Evolutionary conservation across 2,113 vertebrate genomes (phyloP), one percentile per base, ranked within the genome.

Genomic region (Chaetodon trifascialis): DNA sequence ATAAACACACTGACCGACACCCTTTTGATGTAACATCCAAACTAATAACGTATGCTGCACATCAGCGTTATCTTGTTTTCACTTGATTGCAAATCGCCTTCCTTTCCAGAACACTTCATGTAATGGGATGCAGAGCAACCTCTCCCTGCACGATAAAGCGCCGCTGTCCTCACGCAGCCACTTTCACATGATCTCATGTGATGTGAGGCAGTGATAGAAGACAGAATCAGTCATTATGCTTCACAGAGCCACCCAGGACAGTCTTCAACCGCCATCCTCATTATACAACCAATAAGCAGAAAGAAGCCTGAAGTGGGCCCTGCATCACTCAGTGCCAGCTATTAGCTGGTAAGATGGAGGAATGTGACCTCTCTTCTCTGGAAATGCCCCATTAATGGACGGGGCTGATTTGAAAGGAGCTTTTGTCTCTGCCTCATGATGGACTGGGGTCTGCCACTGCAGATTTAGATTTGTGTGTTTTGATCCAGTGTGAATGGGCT

Each of bases 331-430:
- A 42, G 73, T 75, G 83, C 85, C 86, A 83, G 86, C 75, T 64
- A 71, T 90, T 71, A 88, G 80, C 84, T 49, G 65, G 5, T 52
- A 64, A 66, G 82, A 85, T 65, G 75, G 40, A 89, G 79, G 90
- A 91, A 89, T 93, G 84, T 87, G 91, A 92, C 92, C 92, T 80
- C 79, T 62, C 73, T 86, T 86, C 77, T 36, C 56, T 79, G 77
- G 85, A 73, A 76, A 81, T 58, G 65, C 70, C 80, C 64, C 7
- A 76, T 84, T 90, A 90, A 89, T 86, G 90, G 89, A 93, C 86
- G 85, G 70, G 55, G 25, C 46, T 2, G 21, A 14, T 73, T n/a
- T 94, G 89, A 94, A 93, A 78, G 80, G 68, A 47, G 67, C 63
- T 81, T 87, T 92, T 94, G 90, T 92, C 79, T 68, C 69, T 34